Evolutionary conservation across 2,888 invertebrate genomes (phyloP).

Genomic region (Notodonta ziczac): DNA sequence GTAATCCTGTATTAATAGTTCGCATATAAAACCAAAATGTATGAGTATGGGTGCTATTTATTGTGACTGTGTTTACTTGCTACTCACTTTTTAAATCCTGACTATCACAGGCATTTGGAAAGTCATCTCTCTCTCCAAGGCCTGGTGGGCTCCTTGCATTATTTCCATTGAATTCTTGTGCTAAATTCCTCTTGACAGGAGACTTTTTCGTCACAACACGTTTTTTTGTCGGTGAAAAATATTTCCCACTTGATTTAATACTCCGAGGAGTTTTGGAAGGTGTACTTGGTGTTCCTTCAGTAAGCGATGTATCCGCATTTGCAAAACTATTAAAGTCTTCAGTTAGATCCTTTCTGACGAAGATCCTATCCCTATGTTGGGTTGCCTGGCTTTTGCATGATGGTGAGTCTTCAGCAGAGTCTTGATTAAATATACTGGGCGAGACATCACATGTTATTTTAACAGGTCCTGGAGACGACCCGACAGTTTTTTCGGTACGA

Average conservation of each 20-base stretch:
- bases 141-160: slow-evolving; percentile 12
- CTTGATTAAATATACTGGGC: background rate
- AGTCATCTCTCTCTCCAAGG: slow-evolving; percentile 27
- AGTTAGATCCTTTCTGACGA: slow-evolving; percentile 3
- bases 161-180: slow-evolving; percentile 27
- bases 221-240: slow-evolving; percentile 68
- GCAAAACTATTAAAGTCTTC: background rate
- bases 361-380: background rate
- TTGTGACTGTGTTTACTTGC: background rate
- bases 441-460: slow-evolving; percentile 5
- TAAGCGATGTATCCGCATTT: background rate
- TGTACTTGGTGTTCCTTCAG: slow-evolving; percentile 34
- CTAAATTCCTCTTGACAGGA: slow-evolving; percentile 56
- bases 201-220: slow-evolving; percentile 45
- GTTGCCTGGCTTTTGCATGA: background rate
- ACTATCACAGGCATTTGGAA: slow-evolving; percentile 40
- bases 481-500: background rate
- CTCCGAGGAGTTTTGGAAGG: slow-evolving; percentile 35
- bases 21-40: background rate
- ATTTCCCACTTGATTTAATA: slow-evolving; percentile 48
- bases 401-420: background rate
- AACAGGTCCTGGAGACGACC: slow-evolving; percentile 21
- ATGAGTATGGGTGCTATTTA: background rate
- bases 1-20: too few species aligned
- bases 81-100: slow-evolving; percentile 74